These are phyloP conservation scores for Leucoma salicis DNA, from an alignment of 2,888 invertebrate species.

Conservation along the genomic window DNA sequence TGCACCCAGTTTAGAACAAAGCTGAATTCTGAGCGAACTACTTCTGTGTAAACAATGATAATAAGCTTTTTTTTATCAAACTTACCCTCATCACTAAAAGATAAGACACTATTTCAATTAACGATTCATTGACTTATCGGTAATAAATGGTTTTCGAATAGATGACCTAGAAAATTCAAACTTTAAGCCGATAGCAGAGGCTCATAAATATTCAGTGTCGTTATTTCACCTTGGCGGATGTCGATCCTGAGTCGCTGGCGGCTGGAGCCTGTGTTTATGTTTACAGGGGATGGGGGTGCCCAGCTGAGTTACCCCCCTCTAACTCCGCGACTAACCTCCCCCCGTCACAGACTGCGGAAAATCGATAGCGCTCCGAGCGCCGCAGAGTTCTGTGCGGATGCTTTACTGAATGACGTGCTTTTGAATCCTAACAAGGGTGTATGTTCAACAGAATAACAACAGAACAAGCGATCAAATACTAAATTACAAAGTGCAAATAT, in stretches of 20 bases:
- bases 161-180: slow-evolving; percentile 74
- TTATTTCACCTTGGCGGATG: slow-evolving; percentile 77
- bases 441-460: slow-evolving; percentile 16
- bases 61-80: slow-evolving; percentile 24
- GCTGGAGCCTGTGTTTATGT: slow-evolving; percentile 72
- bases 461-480: slow-evolving; percentile 15
- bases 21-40: slow-evolving; percentile 21
- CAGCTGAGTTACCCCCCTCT: slow-evolving; percentile 64
- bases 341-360: slow-evolving; percentile 61
- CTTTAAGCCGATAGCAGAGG: slow-evolving; percentile 71
- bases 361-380: slow-evolving; percentile 70
- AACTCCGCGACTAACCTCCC: slow-evolving; percentile 19
- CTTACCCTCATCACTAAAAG: slow-evolving; percentile 18
- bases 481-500: slow-evolving; percentile 13
- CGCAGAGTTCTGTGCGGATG: slow-evolving; percentile 56
- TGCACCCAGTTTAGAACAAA: slow-evolving; percentile 14
- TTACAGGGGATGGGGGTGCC: slow-evolving; percentile 62
- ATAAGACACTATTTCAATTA: slow-evolving; percentile 3
- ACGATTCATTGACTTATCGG: slow-evolving; percentile 26
- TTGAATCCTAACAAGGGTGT: slow-evolving; percentile 42
- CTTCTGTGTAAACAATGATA: slow-evolving; percentile 21
- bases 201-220: slow-evolving; percentile 79
- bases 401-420: slow-evolving; percentile 46
- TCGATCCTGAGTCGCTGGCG: slow-evolving; percentile 57
- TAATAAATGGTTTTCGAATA: slow-evolving; percentile 51